phyloP scores from a whole-genome alignment of 1,140 invertebrate species.

The Reticulitermes speratus region DNA sequence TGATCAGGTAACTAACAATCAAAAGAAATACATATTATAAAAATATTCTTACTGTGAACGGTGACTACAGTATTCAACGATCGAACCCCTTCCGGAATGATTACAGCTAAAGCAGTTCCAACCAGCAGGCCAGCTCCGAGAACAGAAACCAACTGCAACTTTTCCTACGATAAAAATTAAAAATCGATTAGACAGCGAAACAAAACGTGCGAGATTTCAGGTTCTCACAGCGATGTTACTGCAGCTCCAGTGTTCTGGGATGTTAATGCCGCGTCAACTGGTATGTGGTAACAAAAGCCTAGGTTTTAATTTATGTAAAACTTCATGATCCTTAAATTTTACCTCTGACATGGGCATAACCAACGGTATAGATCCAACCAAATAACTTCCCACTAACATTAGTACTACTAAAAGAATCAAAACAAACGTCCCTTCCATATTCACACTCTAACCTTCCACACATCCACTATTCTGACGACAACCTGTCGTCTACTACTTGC shows the following conservation, averaged over 20 bases:
- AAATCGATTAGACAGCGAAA: too few species aligned
- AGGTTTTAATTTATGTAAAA: too few species aligned
- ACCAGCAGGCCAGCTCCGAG: conserved; percentile 97
- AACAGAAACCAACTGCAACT: conserved; percentile 89
- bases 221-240: too few species aligned
- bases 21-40: too few species aligned
- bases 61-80: conserved; percentile 56
- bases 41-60: not conserved
- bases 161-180: conserved; percentile 69
- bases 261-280: not conserved
- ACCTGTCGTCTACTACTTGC: not conserved
- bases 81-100: conserved; percentile 97
- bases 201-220: too few species aligned
- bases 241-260: too few species aligned
- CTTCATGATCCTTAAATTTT: conserved; percentile 39
- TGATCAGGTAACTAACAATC: too few species aligned
- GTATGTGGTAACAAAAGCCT: not conserved
- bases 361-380: conserved; percentile 90
- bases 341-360: conserved; percentile 94
- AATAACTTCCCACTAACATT: conserved; percentile 93
- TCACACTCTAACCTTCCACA: conserved; percentile 33
- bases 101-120: conserved; percentile 95
- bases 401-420: conserved; percentile 79
- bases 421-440: conserved; percentile 82
- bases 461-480: not conserved